Percentiles rank a stretch among this genome's conserved stretches.
Conservation (phyloP, 2,888 invertebrate species). For the Cylindroiulus punctatus region DNA sequence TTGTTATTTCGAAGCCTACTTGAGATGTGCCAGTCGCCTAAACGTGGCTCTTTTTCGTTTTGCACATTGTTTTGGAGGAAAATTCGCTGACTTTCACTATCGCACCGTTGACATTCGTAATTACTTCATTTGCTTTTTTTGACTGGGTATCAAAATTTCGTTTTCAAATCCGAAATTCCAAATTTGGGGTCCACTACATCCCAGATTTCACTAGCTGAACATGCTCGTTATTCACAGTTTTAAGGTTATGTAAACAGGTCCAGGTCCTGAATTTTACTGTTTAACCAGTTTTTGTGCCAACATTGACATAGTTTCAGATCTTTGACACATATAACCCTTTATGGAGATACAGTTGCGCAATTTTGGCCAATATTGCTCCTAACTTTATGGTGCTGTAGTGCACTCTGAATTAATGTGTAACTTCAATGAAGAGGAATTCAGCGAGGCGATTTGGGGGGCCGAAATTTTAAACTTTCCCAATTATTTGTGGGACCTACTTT, state of each 20-base stretch:
- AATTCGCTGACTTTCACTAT: no score
- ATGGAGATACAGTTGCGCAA: not conserved
- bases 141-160: not conserved
- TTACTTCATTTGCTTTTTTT: no score
- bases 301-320: not conserved
- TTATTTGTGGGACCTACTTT: not conserved
- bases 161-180: not conserved
- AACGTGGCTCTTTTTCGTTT: no score
- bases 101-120: no score
- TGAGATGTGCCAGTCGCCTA: no score
- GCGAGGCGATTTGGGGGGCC: not conserved
- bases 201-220: not conserved
- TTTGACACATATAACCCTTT: not conserved
- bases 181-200: not conserved
- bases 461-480: conserved; percentile 9
- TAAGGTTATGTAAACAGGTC: not conserved
- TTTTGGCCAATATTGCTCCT: not conserved
- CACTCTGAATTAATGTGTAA: not conserved
- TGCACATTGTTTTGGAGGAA: no score
- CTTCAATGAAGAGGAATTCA: not conserved
- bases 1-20: no score
- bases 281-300: conserved; percentile 4
- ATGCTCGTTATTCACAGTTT: not conserved
- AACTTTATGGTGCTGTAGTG: not conserved
- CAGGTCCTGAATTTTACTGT: not conserved